Evolutionary conservation across 2,113 vertebrate genomes (phyloP), one percentile per base, ranked within the genome.

Genomic region (Baryphthengus martii): DNA sequence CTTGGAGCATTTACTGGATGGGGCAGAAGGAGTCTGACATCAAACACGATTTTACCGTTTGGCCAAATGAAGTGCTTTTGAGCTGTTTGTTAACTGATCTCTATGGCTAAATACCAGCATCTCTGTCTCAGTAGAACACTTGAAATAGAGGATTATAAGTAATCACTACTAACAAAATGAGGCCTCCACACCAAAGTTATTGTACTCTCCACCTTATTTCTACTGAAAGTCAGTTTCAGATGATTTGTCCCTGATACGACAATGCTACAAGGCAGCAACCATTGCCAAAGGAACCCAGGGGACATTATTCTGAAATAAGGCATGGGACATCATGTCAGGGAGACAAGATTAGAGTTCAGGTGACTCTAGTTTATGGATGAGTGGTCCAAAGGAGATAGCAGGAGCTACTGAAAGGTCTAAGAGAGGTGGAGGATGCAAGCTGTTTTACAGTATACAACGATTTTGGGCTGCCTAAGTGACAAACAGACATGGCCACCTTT

Each of bases 171-270:
- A 73, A 65, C 3, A 40, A 52, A 77, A 68, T 56, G 8, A 85
- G 16, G 3, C 6, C 31, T 63, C 42, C 28, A 56, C 15, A 52
- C 11, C 1, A 10, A n/a, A 3, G 0, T n/a, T 67, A 11, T 55
- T 50, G 2, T 7, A 19, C 11, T 58, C n/a, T 85, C 39, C 10
- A 23, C 9, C 13, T 55, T 42, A n/a, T 74, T 71, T 71, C 25
- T 84, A 8, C 19, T 55, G 21, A 9, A 56, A n/a, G 10, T 2
- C 47, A 13, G 7, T 56, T 70, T 86, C 35, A 11, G 13, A 68
- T 19, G 12, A 65, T 47, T 56, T 59, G 8, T 55, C 11, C 7
- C 15, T 50, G 6, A 6, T 39, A 23, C 13, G 45, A 6, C 1
- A 4, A 28, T 29, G 7, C 7, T 11, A 37, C 17, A 71, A 66